Base-by-base conservation (phyloP, 2,888 invertebrate genomes). In the Hydrotaea cyrtoneurina region DNA sequence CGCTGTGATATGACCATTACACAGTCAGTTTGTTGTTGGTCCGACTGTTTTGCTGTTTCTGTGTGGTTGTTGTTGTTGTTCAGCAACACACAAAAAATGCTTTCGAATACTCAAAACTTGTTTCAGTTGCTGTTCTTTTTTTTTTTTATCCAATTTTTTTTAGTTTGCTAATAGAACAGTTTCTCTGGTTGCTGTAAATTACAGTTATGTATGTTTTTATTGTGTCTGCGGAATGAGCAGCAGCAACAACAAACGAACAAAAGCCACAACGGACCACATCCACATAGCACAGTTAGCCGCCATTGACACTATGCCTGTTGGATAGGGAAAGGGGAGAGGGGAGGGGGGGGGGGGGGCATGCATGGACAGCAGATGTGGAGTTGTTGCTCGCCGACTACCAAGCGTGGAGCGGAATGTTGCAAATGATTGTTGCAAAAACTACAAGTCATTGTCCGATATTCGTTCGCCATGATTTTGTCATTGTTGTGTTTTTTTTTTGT, bases 1-100 rank as follows among this genome's bases (percentile, higher is more conserved):
- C 72, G 79, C 55, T 55, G 62, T 76, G 80, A 83, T 80, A 83
- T 83, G 83, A 74, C 78, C 77, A 83, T 78, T 83, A 74, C 74
- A 78, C 62, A 78, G 74, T 80, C 80, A 80, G 80, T 39, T 83
- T 81, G 31, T 31, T 31, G 31, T 31, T 31, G 31, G 31, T 31
- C 31, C 7, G 31, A 31, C 31, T 81, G 74, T 62, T 71, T 64
- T 78, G 62, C 80, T 78, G 75, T 71, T 66, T 72, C n/a, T 69
- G 80, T 71, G 11, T 77, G 57, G 23, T 80, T 80, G 74, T 69
- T 26, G 55, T 74, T n/a, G n/a, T n/a, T n/a, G n/a, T n/a, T 75
- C 59, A 75, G 46, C 64, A 62, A n/a, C 5, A n/a, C 39, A 39
- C 15, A 53, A 46, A 39, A 43, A 78, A 15, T 59, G 59, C 59